Evolutionary conservation across 2,797 vertebrate genomes (phyloP).

Genomic region (Philypnodon macrostomus): DNA sequence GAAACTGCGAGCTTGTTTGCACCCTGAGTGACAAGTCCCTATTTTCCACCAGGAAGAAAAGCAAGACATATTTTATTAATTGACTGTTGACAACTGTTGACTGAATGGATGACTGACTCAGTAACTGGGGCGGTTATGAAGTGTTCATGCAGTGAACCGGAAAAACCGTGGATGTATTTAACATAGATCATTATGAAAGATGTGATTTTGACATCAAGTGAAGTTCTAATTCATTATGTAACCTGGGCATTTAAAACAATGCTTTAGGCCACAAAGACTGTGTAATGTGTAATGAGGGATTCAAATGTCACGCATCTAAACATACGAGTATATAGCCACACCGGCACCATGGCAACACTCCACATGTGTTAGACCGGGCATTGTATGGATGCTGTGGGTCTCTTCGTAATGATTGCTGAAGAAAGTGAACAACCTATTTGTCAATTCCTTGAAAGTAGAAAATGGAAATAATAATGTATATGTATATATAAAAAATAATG

Average conservation of each 20-base stretch:
- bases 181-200: constrained; percentile 6
- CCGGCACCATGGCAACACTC: constrained; percentile 47
- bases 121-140: constrained; percentile 29
- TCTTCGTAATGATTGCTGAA: too few relatives aligned
- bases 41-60: constrained; percentile 29
- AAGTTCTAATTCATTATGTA: too few relatives aligned
- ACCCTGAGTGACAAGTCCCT: constrained; percentile 44
- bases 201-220: too few relatives aligned
- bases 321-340: constrained; percentile 37
- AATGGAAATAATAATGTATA: too few relatives aligned
- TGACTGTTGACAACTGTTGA: constrained; percentile 24
- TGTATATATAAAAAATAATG: too few relatives aligned
- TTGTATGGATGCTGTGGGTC: neutral
- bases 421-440: too few relatives aligned
- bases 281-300: neutral
- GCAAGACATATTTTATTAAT: constrained; percentile 39
- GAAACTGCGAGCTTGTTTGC: constrained; percentile 37
- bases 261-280: neutral
- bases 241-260: neutral
- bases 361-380: constrained; percentile 30
- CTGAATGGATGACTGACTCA: constrained; percentile 25
- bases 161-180: constrained; percentile 27
- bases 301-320: constrained; percentile 10
- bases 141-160: constrained; percentile 9
- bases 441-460: too few relatives aligned